Percentiles rank a stretch among this genome's conserved stretches.
phyloP scores from a whole-genome alignment of 1,140 invertebrate species.

The fruit fly (Drosophila melanogaster) region Release_6_plus_ISO1_MT NT_037436.4:8614501-8615000 shows the following conservation, averaged over 20 bases:
- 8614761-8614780: conserved; percentile 95
- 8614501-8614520: neutral
- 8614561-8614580: too few species aligned
- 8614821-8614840: neutral
- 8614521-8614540: too few species aligned
- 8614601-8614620: conserved; percentile 96
- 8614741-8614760: conserved; percentile 95
- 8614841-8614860: too few species aligned
- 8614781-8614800: conserved; percentile 94
- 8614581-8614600: conserved; percentile 77
- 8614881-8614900: conserved; percentile 97
- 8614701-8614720: conserved; percentile 93
- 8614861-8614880: conserved; percentile 92
- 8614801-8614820: conserved; percentile 89
- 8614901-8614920: conserved; percentile 97
- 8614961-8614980: conserved; percentile 93
- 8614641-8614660: conserved; percentile 94
- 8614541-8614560: too few species aligned
- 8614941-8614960: conserved; percentile 91
- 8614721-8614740: conserved; percentile 93
- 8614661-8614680: conserved; percentile 90
- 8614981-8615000: conserved; percentile 95
- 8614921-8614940: conserved; percentile 97
- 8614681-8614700: conserved; percentile 93
- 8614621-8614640: conserved; percentile 95